These are phyloP conservation scores for Henicopernis longicauda DNA, from an alignment of 2,113 vertebrate species.

Conservation along the genomic window DNA sequence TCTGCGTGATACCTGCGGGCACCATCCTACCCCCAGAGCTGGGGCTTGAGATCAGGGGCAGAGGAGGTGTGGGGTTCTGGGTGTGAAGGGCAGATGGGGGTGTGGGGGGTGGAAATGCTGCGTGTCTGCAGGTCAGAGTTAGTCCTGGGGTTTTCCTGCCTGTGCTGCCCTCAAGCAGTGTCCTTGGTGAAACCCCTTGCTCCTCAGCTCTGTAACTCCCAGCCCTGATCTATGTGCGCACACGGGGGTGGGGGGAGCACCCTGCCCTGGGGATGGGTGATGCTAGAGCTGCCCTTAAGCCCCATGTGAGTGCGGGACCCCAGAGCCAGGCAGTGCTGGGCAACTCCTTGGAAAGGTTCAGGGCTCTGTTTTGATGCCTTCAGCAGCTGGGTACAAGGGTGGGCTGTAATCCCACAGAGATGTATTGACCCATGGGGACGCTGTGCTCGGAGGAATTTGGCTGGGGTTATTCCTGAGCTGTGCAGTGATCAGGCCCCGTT, in stretches of 20 bases:
- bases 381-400: neutral
- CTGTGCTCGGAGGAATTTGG: neutral
- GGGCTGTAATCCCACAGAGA: neutral
- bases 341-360: neutral
- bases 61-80: no score
- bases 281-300: neutral
- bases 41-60: neutral
- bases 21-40: neutral
- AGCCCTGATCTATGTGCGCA: neutral
- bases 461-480: no score
- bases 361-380: neutral
- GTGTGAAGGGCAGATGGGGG: no score
- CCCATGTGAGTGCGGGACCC: rapidly evolving
- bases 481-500: neutral
- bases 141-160: neutral
- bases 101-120: neutral
- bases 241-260: neutral
- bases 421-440: rapidly evolving
- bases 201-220: neutral
- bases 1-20: neutral
- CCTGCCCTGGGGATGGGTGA: neutral
- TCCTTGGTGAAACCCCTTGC: neutral
- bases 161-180: neutral
- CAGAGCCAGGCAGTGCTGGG: neutral
- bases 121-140: neutral